These are phyloP conservation scores for Mareca penelope DNA, from an alignment of 2,797 vertebrate genomes.

Conservation along the genomic window DNA sequence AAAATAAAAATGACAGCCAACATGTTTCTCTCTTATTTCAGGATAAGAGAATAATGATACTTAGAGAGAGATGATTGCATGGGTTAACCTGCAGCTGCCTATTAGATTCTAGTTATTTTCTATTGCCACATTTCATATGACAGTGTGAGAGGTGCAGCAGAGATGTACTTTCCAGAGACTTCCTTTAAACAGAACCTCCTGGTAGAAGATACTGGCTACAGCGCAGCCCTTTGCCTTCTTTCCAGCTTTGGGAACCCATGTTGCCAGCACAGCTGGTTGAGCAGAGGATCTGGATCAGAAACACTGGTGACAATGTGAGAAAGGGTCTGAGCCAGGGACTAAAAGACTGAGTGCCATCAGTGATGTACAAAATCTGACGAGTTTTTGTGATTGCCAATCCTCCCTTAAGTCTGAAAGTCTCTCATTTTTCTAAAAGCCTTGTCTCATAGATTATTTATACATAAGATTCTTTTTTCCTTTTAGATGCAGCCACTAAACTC, in stretches of 20 bases:
- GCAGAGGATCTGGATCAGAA: not conserved
- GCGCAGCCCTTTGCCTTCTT: not conserved
- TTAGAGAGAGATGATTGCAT: not conserved
- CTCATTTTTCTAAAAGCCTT: not conserved
- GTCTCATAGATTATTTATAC: not conserved
- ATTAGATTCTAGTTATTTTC: not conserved
- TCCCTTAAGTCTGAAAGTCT: not conserved
- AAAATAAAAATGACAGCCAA: conserved; percentile 22
- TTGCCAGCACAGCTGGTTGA: not conserved
- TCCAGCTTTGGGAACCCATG: not conserved
- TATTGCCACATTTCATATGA: not conserved
- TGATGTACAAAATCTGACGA: not conserved
- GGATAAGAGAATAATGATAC: not conserved
- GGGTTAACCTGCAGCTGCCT: not conserved
- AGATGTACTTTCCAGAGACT: not conserved
- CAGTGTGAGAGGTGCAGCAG: not conserved
- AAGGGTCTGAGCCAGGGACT: not conserved
- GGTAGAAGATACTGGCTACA: not conserved
- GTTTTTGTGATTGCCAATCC: not conserved
- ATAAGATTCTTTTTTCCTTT: not conserved
- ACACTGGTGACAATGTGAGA: not conserved
- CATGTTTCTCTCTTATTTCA: not conserved
- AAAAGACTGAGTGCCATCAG: not conserved
- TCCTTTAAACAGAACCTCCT: not conserved
- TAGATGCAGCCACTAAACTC: not conserved